Percentiles rank a stretch among this genome's conserved stretches.
These are phyloP conservation scores for Atta cephalotes DNA, from an alignment of 1,140 invertebrate species.

Conservation along the genomic window DNA sequence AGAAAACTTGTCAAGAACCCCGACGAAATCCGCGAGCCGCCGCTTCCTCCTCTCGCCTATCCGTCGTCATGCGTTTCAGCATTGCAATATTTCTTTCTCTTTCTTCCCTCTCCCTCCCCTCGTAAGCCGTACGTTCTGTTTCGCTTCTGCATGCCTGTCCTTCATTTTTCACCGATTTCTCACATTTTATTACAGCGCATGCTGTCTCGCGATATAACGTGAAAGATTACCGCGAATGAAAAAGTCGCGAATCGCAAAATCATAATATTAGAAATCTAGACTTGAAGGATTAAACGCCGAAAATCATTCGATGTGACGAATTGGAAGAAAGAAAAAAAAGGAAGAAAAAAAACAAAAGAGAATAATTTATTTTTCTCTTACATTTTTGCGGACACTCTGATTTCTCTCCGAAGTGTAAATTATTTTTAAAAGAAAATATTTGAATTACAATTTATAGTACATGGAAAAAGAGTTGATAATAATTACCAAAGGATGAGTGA, in stretches of 20 bases:
- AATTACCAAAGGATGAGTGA: too few relatives aligned
- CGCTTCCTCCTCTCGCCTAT: neutral
- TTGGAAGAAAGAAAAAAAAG: neutral
- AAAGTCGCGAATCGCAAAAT: slow-evolving; percentile 38
- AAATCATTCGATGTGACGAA: neutral
- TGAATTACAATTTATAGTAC: neutral
- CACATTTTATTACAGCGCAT: slow-evolving; percentile 68
- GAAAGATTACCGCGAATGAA: neutral
- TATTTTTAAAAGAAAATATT: neutral
- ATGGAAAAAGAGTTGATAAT: too few relatives aligned
- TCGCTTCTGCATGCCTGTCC: slow-evolving; percentile 30
- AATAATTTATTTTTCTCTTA: neutral
- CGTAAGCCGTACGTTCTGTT: slow-evolving; percentile 1
- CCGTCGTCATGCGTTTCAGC: slow-evolving; percentile 21
- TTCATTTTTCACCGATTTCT: slow-evolving; percentile 62
- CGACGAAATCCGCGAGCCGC: slow-evolving; percentile 63
- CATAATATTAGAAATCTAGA: slow-evolving; percentile 40
- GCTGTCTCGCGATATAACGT: slow-evolving; percentile 30
- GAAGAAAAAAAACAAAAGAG: neutral
- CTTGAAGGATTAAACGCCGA: slow-evolving; percentile 59
- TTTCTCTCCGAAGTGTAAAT: neutral
- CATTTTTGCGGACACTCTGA: neutral
- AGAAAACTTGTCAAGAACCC: slow-evolving; percentile 76
- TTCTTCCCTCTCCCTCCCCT: too few relatives aligned
- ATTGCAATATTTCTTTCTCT: slow-evolving; percentile 12